phyloP scores from a whole-genome alignment of 2,888 invertebrate species.

The Limnephilus lunatus region DNA sequence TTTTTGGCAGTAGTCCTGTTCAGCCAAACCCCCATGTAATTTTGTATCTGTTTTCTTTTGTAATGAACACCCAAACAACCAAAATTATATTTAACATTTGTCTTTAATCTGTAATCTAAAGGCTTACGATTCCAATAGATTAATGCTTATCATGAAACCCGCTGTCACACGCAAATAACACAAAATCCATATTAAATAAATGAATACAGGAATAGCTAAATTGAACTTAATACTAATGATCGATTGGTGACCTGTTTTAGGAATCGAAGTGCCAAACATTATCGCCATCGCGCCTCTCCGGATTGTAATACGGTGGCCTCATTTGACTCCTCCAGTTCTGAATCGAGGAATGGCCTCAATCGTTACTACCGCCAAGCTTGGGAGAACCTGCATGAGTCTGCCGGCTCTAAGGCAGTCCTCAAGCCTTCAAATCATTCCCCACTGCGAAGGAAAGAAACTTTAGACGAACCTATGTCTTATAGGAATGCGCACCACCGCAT shows the following conservation, averaged over 20 bases:
- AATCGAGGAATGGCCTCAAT: constrained; percentile 89
- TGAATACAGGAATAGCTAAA: not conserved
- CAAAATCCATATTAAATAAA: not conserved
- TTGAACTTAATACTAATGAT: constrained; percentile 24
- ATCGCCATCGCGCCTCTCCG: constrained; percentile 91
- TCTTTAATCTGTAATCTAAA: not conserved
- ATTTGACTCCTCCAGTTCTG: constrained; percentile 91
- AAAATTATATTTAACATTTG: not conserved
- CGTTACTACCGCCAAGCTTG: constrained; percentile 94
- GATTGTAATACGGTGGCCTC: constrained; percentile 95
- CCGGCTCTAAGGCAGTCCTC: constrained; percentile 78
- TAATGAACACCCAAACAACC: not conserved
- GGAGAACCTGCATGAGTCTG: constrained; percentile 93
- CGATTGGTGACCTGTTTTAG: constrained; percentile 71
- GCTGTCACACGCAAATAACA: not conserved
- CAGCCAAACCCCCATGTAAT: not conserved
- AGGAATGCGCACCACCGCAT: constrained; percentile 72
- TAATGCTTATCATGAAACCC: not conserved
- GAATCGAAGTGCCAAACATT: constrained; percentile 90
- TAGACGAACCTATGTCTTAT: constrained; percentile 80
- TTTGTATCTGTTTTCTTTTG: not conserved
- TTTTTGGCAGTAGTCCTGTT: not conserved
- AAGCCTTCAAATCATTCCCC: constrained; percentile 77
- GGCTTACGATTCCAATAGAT: not conserved
- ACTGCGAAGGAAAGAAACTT: constrained; percentile 82